Evolutionary conservation across 2,888 invertebrate genomes (phyloP), one percentile per base, ranked within the genome.

Genomic region (Yponomeuta plumbellus): DNA sequence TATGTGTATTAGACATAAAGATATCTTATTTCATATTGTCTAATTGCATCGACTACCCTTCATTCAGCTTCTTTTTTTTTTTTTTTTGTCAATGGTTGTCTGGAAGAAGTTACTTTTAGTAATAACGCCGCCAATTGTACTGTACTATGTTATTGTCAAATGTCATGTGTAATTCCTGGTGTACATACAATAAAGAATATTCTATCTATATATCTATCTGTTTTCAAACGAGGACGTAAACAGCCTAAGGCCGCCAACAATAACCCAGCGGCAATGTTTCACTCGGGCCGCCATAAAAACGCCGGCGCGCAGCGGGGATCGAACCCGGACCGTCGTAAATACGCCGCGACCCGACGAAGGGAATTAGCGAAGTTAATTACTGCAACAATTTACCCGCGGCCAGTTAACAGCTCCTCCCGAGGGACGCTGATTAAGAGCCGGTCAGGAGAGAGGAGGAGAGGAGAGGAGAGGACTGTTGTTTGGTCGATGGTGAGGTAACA

Each of bases 311-410:
- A 23, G 59, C 59, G 21, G 58, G 22, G 8, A 13, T 22, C 59
- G 23, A 23, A 22, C 59, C 22, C 13, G 59, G 23, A 1, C 13
- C 59, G 23, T 59, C 59, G 21, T 59, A 59, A 59, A 59, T 59
- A 23, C 23, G 22, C 59, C 23, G 4, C 59, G 59, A 23, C 21
- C 59, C 20, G 21, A 21, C 59, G 23, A 21, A 13, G 22, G 23
- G 22, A 21, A 59, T 59, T 59, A 59, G 22, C 59, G 22, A 22
- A 59, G 59, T 59, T 59, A 59, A 59, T 59, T 59, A 59, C 23
- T 59, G 59, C 8, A 22, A 59, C 59, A 59, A 59, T 59, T 59
- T 59, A 5, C 59, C 11, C 22, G 17, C 44, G 22, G 23, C 21
- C 59, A 59, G 21, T 59, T 59, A 59, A 21, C 59, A 59, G 59